A percentile compares a stretch with the other conserved stretches of the same genome.
phyloP scores from a whole-genome alignment of 2,888 invertebrate genomes.

The Archaeoteleia sp. region DNA sequence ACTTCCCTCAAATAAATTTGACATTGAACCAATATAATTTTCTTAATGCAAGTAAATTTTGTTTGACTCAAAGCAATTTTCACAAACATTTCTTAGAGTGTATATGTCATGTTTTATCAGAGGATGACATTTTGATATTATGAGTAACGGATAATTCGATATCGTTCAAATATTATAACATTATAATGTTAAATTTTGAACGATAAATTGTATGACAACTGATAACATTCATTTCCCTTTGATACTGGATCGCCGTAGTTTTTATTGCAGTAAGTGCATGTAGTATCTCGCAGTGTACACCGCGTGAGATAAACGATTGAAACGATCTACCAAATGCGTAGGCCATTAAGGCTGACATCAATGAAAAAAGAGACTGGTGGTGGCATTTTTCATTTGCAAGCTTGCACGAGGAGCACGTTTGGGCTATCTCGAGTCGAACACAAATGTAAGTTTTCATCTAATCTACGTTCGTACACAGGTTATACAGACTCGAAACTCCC shows the following conservation, averaged over 20 bases:
- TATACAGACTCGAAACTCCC: slow-evolving; percentile 35
- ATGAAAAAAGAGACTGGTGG: slow-evolving; percentile 23
- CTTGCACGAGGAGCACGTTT: slow-evolving; percentile 60
- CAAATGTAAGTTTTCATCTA: slow-evolving; percentile 44
- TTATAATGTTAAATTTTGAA: too few species aligned
- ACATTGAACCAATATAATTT: too few species aligned
- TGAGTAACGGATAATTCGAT: too few species aligned
- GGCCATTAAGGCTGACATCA: slow-evolving; percentile 7
- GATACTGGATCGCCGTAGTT: neutral
- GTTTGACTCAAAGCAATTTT: too few species aligned
- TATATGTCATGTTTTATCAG: too few species aligned
- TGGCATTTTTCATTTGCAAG: slow-evolving; percentile 57
- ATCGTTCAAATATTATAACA: too few species aligned
- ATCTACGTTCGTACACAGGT: slow-evolving; percentile 42
- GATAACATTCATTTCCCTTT: too few species aligned
- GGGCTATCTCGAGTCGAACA: slow-evolving; percentile 57
- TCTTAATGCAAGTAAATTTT: too few species aligned
- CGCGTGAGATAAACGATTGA: neutral
- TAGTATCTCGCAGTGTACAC: neutral
- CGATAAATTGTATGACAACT: too few species aligned
- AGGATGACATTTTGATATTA: too few species aligned
- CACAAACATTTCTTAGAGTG: too few species aligned
- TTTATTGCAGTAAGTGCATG: neutral
- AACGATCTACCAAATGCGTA: slow-evolving; percentile 9
- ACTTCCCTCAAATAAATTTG: too few species aligned